Base-by-base conservation (phyloP, 2,113 vertebrate species). In the Orthonyx spaldingii region DNA sequence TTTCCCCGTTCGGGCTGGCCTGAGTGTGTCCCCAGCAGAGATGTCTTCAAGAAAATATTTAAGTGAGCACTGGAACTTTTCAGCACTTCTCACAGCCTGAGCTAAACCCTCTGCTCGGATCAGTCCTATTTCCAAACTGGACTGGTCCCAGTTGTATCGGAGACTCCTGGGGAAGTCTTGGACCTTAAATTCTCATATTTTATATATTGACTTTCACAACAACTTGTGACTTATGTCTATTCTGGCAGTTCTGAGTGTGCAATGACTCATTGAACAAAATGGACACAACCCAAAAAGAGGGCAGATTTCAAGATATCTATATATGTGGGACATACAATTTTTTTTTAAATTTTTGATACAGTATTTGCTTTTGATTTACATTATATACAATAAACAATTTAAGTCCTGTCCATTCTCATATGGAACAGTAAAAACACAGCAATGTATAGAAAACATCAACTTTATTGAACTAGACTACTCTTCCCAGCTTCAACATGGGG, bases 321-420 rank as follows among this genome's bases (percentile, higher is more conserved):
- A 4, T 44, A 46, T 59, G 50, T 78, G 16, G 11, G 70, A 64
- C 2, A 27, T 66, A 37, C 79, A 79, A 56, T 8, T 42, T 71
- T 66, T 20, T 69, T 39, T 96, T 44, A 32, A 77, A n/a, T 83
- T 86, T 92, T 91, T 91, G 35, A 91, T 94, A 68, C n/a, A 37
- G 39, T 63, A 11, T 52, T 74, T 21, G 6, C 5, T 50, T 97
- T 94, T 95, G 33, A 90, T 71, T 87, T 87, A 18, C 33, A 37
- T 65, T 49, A 42, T 52, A 44, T 68, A 56, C 55, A 98, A 98
- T 97, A 97, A 98, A 98, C 46, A 81, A 60, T 87, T 74, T 50
- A 20, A 68, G 74, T 66, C 13, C 10, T 35, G 21, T 32, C 13
- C 16, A 32, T 66, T 76, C 14, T 27, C 13, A 22, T 50, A 59